Percentiles rank a stretch among this genome's conserved stretches.
These are phyloP conservation scores for Carcina quercana DNA, from an alignment of 2,888 invertebrate genomes.

Conservation along the genomic window DNA sequence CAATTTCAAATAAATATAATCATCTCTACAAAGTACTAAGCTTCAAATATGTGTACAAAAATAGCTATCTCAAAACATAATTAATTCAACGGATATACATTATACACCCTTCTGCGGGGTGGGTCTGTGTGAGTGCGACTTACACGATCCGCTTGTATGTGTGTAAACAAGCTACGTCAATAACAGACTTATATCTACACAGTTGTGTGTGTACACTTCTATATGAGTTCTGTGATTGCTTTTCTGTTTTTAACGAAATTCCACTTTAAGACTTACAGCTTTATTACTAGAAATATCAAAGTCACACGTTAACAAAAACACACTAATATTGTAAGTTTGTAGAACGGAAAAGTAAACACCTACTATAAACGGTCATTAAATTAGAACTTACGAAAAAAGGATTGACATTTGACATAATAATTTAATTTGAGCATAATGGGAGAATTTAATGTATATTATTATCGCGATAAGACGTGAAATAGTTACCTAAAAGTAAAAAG, in stretches of 20 bases:
- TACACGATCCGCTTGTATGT: conserved; percentile 25
- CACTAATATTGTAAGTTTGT: no score
- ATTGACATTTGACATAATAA: no score
- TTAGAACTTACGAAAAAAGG: conserved; percentile 7
- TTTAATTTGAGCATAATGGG: conserved; percentile 27
- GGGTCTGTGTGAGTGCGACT: conserved; percentile 33
- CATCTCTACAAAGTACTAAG: no score
- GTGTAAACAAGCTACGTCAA: conserved; percentile 52
- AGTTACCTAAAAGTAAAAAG: conserved; percentile 76
- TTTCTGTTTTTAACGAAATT: conserved; percentile 30
- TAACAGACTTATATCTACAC: conserved; percentile 36
- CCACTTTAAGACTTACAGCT: no score
- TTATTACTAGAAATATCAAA: no score
- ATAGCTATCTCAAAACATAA: no score
- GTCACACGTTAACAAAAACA: no score
- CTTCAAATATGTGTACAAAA: no score
- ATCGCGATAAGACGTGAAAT: conserved; percentile 72
- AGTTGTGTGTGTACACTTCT: conserved; percentile 42
- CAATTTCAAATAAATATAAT: no score
- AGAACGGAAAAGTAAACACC: no score
- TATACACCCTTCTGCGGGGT: conserved; percentile 13
- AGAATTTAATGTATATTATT: conserved; percentile 51
- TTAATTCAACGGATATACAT: conserved; percentile 35
- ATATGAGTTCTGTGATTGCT: conserved; percentile 51
- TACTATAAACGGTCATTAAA: no score